phyloP scores from a whole-genome alignment of 1,140 invertebrate genomes.

The Bursaphelenchus mucronatus region DNA sequence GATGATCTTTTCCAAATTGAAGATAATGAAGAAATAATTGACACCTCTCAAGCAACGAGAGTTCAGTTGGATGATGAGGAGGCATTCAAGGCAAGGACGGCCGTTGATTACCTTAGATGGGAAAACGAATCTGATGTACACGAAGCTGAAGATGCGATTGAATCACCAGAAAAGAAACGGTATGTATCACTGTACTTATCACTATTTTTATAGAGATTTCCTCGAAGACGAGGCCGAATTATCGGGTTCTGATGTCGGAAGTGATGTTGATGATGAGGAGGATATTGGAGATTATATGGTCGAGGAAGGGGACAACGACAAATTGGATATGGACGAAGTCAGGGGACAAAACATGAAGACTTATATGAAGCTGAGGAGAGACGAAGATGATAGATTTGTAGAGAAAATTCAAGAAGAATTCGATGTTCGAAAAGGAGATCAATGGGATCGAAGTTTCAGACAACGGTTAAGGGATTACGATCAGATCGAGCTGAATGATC shows the following conservation, averaged over 20 bases:
- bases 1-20: constrained; percentile 26
- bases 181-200: constrained; percentile 13
- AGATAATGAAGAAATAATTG: constrained; percentile 20
- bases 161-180: constrained; percentile 3
- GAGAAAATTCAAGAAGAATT: constrained; percentile 40
- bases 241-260: constrained; percentile 41
- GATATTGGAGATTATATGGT: constrained; percentile 41
- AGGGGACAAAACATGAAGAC: constrained; percentile 43
- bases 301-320: constrained; percentile 39
- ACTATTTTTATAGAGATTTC: constrained; percentile 28
- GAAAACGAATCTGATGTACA: constrained; percentile 15
- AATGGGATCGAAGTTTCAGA: constrained; percentile 39
- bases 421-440: background rate
- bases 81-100: constrained; percentile 12
- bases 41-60: background rate
- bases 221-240: constrained; percentile 45
- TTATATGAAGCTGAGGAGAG: constrained; percentile 42
- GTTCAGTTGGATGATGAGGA: constrained; percentile 4
- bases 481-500: background rate
- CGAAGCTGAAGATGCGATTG: constrained; percentile 12
- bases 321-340: constrained; percentile 43
- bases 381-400: constrained; percentile 40
- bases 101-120: background rate
- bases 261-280: constrained; percentile 22
- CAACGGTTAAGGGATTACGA: constrained; percentile 28